Evolutionary conservation across 35 echinoderm and acorn worm genomes (phyloP).

Genomic region (Stichopus chloronotus): DNA sequence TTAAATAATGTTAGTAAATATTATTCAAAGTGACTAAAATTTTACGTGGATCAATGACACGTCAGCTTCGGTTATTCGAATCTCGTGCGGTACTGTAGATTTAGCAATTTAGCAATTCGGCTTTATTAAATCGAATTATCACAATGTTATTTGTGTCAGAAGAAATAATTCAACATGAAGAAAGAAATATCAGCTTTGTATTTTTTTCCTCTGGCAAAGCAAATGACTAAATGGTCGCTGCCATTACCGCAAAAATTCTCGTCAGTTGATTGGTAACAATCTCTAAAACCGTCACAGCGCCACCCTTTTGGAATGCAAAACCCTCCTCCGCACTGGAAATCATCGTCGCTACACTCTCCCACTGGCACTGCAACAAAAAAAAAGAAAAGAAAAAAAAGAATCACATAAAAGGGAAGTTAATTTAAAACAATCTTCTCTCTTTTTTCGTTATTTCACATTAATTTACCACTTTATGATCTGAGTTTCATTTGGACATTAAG

Average conservation of each 20-base stretch:
- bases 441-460: not conserved
- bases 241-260: conserved; percentile 59
- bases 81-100: no score
- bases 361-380: conserved; percentile 13
- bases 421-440: not conserved
- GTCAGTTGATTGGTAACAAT: conserved; percentile 55
- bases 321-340: conserved; percentile 57
- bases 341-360: conserved; percentile 31
- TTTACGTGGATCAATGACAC: no score
- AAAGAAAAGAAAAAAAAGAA: not conserved
- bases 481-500: no score
- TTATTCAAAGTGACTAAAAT: no score
- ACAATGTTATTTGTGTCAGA: no score
- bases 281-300: conserved; percentile 47
- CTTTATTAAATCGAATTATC: no score
- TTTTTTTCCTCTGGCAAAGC: no score
- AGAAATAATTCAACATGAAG: no score
- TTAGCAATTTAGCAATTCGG: no score
- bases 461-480: not conserved
- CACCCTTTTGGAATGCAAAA: conserved; percentile 27
- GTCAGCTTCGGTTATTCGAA: no score
- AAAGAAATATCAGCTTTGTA: no score
- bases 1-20: no score
- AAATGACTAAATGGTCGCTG: not conserved
- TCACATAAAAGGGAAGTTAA: not conserved